phyloP scores from a whole-genome alignment of 2,113 vertebrate species.

The Oreochromis aureus region DNA sequence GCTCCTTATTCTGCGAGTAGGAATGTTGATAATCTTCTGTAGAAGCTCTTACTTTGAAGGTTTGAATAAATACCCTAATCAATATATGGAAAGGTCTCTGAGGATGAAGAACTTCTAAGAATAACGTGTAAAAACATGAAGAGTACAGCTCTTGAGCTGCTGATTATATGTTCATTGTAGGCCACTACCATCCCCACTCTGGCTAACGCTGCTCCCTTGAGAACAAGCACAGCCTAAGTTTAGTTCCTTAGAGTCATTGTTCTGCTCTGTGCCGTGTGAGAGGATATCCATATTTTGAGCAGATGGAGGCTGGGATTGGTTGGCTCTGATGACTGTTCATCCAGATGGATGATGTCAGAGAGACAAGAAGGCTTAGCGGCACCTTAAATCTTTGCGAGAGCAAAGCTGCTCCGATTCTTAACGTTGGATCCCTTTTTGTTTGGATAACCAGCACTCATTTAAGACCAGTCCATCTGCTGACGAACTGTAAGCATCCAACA shows the following conservation, averaged over 20 bases:
- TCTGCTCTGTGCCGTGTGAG: neutral
- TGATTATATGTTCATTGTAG: neutral
- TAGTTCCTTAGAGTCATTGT: slow-evolving; percentile 33
- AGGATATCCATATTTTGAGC: slow-evolving; percentile 47
- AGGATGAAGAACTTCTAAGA: neutral
- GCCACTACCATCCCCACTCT: neutral
- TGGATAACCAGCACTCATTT: slow-evolving; percentile 30
- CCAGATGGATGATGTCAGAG: slow-evolving; percentile 60
- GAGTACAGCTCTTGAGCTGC: neutral
- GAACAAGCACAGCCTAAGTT: neutral
- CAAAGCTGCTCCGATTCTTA: neutral
- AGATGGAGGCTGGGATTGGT: slow-evolving; percentile 54
- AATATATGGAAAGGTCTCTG: neutral
- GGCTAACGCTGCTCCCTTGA: slow-evolving; percentile 7
- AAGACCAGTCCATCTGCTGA: slow-evolving; percentile 41
- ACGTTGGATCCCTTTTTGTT: slow-evolving; percentile 16
- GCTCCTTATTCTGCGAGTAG: neutral
- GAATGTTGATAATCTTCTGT: neutral
- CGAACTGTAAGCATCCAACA: slow-evolving; percentile 6
- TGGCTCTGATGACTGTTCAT: slow-evolving; percentile 39
- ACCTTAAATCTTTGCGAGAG: slow-evolving; percentile 30
- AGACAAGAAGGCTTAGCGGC: slow-evolving; percentile 20
- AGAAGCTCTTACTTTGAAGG: neutral
- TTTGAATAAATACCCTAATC: neutral
- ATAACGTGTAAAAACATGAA: neutral